Percentiles rank a stretch among this genome's conserved stretches.
These are phyloP conservation scores for Trichosurus vulpecula DNA, from an alignment of 2,797 vertebrate genomes.

Conservation along the genomic window DNA sequence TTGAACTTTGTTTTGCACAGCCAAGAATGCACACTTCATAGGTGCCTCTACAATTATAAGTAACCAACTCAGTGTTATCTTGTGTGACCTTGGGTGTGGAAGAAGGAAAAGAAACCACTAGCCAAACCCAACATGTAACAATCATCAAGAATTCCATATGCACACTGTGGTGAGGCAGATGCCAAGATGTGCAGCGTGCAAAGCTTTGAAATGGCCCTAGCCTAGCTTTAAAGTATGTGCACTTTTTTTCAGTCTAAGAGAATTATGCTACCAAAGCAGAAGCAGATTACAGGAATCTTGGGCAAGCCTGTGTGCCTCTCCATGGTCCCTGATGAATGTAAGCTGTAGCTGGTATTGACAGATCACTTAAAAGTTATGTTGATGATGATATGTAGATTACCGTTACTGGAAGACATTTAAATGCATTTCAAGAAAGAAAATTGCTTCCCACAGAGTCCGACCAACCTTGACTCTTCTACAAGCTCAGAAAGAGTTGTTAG, in stretches of 20 bases:
- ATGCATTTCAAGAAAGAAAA: slow-evolving; percentile 14
- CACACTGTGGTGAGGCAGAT: rapidly evolving
- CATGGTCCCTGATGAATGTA: background rate
- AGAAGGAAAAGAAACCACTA: background rate
- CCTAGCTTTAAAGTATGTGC: background rate
- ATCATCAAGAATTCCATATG: rapidly evolving
- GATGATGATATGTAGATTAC: slow-evolving; percentile 15
- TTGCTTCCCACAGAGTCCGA: background rate
- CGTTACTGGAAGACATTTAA: slow-evolving; percentile 34
- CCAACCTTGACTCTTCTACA: background rate
- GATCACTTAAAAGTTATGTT: background rate
- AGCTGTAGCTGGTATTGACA: background rate
- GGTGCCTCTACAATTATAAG: background rate
- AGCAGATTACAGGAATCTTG: background rate
- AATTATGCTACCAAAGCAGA: background rate
- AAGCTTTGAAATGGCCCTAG: background rate
- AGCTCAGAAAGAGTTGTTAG: background rate
- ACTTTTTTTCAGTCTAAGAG: background rate
- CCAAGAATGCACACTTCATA: background rate
- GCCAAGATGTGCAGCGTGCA: background rate
- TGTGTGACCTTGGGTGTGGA: rapidly evolving
- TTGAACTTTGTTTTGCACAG: background rate
- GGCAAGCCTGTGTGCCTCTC: rapidly evolving
- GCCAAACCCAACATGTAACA: rapidly evolving
- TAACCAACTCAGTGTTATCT: background rate